Percentiles rank a stretch among this genome's conserved stretches.
Conservation (phyloP, 2,113 vertebrate species). For the Myrmecophaga tridactyla region DNA sequence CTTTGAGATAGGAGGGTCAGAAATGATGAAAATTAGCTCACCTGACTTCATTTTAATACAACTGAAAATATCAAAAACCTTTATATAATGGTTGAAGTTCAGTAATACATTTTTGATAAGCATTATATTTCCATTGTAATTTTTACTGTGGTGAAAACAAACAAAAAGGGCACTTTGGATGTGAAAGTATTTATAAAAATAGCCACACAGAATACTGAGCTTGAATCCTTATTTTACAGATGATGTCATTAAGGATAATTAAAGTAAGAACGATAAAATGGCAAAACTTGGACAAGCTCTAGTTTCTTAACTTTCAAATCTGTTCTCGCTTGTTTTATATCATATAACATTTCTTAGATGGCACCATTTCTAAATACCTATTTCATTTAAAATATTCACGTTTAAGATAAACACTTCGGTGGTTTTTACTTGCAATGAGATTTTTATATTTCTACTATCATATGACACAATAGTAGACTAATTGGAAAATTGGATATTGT, state of each 20-base stretch:
- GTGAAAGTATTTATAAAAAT: not conserved
- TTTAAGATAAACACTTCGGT: not conserved
- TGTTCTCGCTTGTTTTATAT: not conserved
- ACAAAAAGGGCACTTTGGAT: not conserved
- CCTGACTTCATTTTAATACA: not conserved
- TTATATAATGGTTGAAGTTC: not conserved
- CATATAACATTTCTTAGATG: not conserved
- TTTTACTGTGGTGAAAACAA: not conserved
- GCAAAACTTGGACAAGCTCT: not conserved
- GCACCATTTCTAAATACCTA: not conserved
- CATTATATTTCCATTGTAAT: not conserved
- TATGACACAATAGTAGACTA: not conserved
- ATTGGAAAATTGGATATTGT: not conserved
- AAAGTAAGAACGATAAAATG: not conserved
- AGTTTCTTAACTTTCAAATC: not conserved
- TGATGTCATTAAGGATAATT: not conserved
- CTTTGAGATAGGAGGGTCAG: not conserved
- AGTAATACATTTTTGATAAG: not conserved
- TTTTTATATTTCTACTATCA: not conserved
- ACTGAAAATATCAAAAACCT: not conserved
- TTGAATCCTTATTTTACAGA: not conserved
- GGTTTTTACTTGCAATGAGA: not conserved
- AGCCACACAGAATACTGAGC: not conserved
- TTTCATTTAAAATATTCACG: not conserved
- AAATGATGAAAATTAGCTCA: not conserved